These are phyloP conservation scores for Pollenia angustigena DNA, from an alignment of 2,888 invertebrate genomes.

Conservation along the genomic window DNA sequence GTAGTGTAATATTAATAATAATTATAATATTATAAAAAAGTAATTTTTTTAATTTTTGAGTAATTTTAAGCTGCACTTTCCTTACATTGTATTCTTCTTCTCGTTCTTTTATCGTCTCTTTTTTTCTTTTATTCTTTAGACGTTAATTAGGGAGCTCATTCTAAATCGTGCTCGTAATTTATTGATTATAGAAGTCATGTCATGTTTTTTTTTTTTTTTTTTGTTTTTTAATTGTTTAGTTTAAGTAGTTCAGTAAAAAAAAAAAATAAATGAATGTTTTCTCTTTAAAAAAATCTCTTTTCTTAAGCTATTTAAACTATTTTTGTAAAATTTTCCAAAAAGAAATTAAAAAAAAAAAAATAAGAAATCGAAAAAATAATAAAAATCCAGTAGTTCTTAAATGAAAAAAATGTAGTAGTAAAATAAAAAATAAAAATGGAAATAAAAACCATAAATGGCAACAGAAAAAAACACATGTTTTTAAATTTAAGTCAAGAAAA, in stretches of 20 bases:
- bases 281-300: slow-evolving; percentile 47
- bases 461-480: slow-evolving; percentile 64
- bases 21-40: slow-evolving; percentile 36
- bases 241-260: slow-evolving; percentile 70
- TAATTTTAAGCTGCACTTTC: slow-evolving; percentile 70
- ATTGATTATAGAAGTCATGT: slow-evolving; percentile 51
- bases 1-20: slow-evolving; percentile 62
- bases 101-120: slow-evolving; percentile 7
- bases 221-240: slow-evolving; percentile 68
- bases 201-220: slow-evolving; percentile 45
- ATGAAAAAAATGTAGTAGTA: slow-evolving; percentile 69
- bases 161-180: slow-evolving; percentile 53
- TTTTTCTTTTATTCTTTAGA: slow-evolving; percentile 12
- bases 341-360: slow-evolving; percentile 45
- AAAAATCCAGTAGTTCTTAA: slow-evolving; percentile 71
- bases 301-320: slow-evolving; percentile 71
- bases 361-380: slow-evolving; percentile 50
- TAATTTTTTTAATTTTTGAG: slow-evolving; percentile 55
- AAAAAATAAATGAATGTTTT: slow-evolving; percentile 67
- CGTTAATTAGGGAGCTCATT: slow-evolving; percentile 42
- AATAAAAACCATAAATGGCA: slow-evolving; percentile 51
- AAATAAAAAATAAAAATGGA: slow-evolving; percentile 50
- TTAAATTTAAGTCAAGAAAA: slow-evolving; percentile 67
- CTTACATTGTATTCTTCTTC: slow-evolving; percentile 1
- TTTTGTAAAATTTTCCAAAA: slow-evolving; percentile 73